Evolutionary conservation across 2,888 invertebrate species (phyloP).

Genomic region (Hypselothyrea guttata): DNA sequence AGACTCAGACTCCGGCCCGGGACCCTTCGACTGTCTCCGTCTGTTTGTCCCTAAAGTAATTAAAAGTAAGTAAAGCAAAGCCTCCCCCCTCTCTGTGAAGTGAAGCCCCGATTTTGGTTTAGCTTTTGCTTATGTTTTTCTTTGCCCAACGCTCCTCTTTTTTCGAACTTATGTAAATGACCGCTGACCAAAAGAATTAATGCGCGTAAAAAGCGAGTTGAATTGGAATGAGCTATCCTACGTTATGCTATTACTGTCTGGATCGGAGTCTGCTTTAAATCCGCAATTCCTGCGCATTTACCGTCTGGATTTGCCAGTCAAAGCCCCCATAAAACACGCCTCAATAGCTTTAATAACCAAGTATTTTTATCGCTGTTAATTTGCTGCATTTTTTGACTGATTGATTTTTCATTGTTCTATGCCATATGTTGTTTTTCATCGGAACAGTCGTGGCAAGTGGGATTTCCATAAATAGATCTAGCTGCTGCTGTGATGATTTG

Average conservation of each 20-base stretch:
- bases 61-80: conserved; percentile 71
- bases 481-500: conserved; percentile 20
- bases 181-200: conserved; percentile 65
- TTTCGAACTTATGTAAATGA: conserved; percentile 57
- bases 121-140: conserved; percentile 30
- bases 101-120: conserved; percentile 30
- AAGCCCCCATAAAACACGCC: background rate
- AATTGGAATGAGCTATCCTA: conserved; percentile 57
- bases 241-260: background rate
- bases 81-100: conserved; percentile 21
- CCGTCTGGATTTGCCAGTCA: background rate
- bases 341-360: background rate
- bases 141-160: conserved; percentile 23
- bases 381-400: no score
- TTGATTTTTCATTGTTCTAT: background rate
- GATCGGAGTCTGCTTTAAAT: background rate
- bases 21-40: conserved; percentile 30
- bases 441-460: background rate
- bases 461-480: conserved; percentile 28
- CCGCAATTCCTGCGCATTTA: no score
- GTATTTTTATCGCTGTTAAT: background rate
- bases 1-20: conserved; percentile 9
- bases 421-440: background rate
- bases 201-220: conserved; percentile 56
- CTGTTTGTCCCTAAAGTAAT: conserved; percentile 75